Percentiles rank a stretch among this genome's conserved stretches.
These are phyloP conservation scores for Neotragus pygmaeus DNA, from an alignment of 2,113 vertebrate genomes.

Conservation along the genomic window DNA sequence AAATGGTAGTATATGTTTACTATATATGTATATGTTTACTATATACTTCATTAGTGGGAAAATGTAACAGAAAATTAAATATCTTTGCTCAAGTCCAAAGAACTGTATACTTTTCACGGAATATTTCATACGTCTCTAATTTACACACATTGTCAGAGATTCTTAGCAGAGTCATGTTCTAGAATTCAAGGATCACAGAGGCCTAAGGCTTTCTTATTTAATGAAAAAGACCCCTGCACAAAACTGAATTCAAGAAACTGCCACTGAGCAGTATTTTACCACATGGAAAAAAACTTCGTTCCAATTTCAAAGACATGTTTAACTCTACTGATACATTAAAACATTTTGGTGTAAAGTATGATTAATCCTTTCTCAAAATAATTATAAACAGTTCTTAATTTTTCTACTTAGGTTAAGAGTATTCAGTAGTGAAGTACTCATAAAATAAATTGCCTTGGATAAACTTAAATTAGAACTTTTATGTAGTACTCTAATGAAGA, in stretches of 20 bases:
- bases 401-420: neutral
- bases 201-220: neutral
- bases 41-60: neutral
- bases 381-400: neutral
- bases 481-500: neutral
- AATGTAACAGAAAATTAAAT: neutral
- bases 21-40: too few species aligned
- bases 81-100: neutral
- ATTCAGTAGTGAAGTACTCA: neutral
- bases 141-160: neutral
- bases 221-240: neutral
- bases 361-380: neutral
- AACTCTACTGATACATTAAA: neutral
- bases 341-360: neutral
- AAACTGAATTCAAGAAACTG: neutral
- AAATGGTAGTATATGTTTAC: too few species aligned
- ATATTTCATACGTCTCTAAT: neutral
- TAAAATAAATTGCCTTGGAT: neutral
- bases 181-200: neutral
- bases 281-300: neutral
- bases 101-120: neutral
- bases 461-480: conserved; percentile 6
- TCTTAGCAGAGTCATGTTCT: neutral
- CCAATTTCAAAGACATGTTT: neutral
- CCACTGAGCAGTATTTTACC: neutral